Evolutionary conservation across 1,140 invertebrate species (phyloP).

Genomic region (Drosophila varians): DNA sequence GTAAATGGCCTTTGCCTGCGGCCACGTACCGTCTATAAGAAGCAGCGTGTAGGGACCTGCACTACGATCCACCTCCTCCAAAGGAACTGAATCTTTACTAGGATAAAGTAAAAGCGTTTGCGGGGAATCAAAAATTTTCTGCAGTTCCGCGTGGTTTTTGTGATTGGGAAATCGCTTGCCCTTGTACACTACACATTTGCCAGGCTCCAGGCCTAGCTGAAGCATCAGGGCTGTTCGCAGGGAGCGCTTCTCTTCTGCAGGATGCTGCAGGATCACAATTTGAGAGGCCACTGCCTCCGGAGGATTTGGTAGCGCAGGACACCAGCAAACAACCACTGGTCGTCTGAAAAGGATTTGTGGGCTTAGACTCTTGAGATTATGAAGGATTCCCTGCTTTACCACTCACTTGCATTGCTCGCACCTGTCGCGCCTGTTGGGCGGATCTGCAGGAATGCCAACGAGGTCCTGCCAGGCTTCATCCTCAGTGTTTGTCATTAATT

Average conservation of each 20-base stretch:
- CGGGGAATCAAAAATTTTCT: conserved; percentile 87
- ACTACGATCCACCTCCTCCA: conserved; percentile 84
- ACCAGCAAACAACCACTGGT: conserved; percentile 95
- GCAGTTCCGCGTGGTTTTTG: conserved; percentile 87
- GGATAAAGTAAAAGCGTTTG: conserved; percentile 94
- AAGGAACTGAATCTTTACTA: conserved; percentile 87
- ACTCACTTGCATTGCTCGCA: conserved; percentile 89
- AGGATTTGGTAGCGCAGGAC: conserved; percentile 89
- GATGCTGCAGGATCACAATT: conserved; percentile 95
- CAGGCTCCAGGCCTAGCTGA: conserved; percentile 88
- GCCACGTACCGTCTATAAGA: conserved; percentile 96
- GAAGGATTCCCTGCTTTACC: conserved; percentile 20
- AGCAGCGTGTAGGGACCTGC: conserved; percentile 89
- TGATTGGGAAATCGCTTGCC: conserved; percentile 92
- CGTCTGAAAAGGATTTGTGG: conserved; percentile 85
- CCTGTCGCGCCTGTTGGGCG: conserved; percentile 88
- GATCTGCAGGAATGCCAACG: conserved; percentile 89
- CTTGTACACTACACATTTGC: conserved; percentile 91
- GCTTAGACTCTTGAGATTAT: not conserved
- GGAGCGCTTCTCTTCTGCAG: conserved; percentile 95
- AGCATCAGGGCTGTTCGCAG: conserved; percentile 95
- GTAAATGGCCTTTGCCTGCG: conserved; percentile 95
- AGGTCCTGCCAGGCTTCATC: conserved; percentile 85
- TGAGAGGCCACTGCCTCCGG: conserved; percentile 88
- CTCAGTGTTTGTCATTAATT: conserved; percentile 50